Conservation (phyloP, 2,888 invertebrate species). For the Nomada flava region DNA sequence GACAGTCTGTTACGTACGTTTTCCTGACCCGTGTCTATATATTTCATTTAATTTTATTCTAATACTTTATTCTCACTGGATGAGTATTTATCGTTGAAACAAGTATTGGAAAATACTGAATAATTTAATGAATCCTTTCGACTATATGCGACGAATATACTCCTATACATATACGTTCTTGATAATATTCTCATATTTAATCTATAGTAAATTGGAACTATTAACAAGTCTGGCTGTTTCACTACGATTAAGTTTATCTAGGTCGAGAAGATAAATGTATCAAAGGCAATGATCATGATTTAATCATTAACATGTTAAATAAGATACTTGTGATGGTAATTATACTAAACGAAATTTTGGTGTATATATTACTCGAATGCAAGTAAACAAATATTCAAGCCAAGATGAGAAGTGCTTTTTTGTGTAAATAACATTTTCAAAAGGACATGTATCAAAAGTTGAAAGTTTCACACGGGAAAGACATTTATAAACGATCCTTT, state of each 20-base stretch:
- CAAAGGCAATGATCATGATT: slow-evolving; percentile 43
- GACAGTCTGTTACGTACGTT: slow-evolving; percentile 77
- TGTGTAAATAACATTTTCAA: slow-evolving; percentile 56
- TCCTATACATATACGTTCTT: slow-evolving; percentile 50
- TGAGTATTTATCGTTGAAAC: slow-evolving; percentile 56
- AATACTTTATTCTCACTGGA: slow-evolving; percentile 56
- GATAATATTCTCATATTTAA: slow-evolving; percentile 62
- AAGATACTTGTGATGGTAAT: slow-evolving; percentile 38
- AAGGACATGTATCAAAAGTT: slow-evolving; percentile 11
- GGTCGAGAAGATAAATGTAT: slow-evolving; percentile 25
- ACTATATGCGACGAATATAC: slow-evolving; percentile 61
- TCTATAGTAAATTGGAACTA: slow-evolving; percentile 53
- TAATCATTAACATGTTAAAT: slow-evolving; percentile 48
- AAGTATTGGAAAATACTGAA: slow-evolving; percentile 47
- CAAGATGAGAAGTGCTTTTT: slow-evolving; percentile 37
- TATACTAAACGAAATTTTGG: slow-evolving; percentile 40
- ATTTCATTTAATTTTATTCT: slow-evolving; percentile 65
- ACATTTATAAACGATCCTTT: slow-evolving; percentile 4
- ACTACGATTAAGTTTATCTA: slow-evolving; percentile 51
- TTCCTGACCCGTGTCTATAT: slow-evolving; percentile 76
- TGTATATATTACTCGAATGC: slow-evolving; percentile 35
- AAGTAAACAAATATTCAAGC: slow-evolving; percentile 42
- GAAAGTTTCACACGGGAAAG: background rate
- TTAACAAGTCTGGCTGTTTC: slow-evolving; percentile 60
- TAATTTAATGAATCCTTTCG: slow-evolving; percentile 54